Percentiles rank a stretch among this genome's conserved stretches.
Evolutionary conservation across 2,113 vertebrate species (phyloP).

Genomic region (Neomonachus schauinslandi): DNA sequence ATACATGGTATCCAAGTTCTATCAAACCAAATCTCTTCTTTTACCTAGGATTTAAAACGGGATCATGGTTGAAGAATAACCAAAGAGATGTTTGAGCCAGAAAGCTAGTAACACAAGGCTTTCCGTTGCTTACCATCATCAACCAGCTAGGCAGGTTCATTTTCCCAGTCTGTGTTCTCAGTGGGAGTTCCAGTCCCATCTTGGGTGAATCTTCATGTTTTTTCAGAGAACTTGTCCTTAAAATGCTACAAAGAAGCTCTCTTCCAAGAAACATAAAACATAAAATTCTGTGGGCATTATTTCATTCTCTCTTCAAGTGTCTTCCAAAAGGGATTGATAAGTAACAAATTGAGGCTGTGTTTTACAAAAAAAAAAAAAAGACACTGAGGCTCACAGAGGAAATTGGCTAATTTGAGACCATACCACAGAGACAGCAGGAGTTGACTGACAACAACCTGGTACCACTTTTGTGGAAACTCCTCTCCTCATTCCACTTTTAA

Average conservation of each 20-base stretch:
- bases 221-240: neutral
- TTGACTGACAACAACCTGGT: neutral
- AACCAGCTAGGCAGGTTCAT: neutral
- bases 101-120: neutral
- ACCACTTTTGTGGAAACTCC: neutral
- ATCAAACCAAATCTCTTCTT: neutral
- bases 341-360: neutral
- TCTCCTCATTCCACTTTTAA: neutral
- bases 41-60: neutral
- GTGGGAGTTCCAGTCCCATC: neutral
- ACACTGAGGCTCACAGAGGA: neutral
- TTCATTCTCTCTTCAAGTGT: neutral
- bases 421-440: neutral
- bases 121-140: neutral
- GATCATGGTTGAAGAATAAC: neutral
- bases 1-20: neutral
- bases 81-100: neutral
- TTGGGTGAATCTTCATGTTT: neutral
- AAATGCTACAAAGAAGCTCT: neutral
- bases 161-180: neutral
- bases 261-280: conserved; percentile 1
- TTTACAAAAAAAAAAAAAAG: neutral
- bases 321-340: neutral
- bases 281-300: neutral
- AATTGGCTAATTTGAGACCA: neutral